A percentile compares a stretch with the other conserved stretches of the same genome.
Conservation (phyloP, 1,140 invertebrate species). For the Rhizoglyphus robini region DNA sequence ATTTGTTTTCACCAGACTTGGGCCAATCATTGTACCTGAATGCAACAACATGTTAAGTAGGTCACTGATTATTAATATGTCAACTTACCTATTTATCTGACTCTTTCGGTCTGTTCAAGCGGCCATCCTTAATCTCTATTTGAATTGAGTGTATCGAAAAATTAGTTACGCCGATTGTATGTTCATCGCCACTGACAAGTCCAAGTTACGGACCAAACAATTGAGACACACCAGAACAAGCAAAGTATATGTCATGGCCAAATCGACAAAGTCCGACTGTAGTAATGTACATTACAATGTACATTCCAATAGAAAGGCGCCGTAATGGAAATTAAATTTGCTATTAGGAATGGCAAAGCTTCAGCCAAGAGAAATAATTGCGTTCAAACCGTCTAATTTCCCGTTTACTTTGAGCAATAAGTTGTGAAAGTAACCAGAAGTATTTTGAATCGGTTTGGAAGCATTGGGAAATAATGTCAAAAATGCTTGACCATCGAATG, state of each 20-base stretch:
- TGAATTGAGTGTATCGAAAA: slow-evolving; percentile 53
- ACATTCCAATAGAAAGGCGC: slow-evolving; percentile 29
- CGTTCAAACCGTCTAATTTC: no score
- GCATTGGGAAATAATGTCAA: no score
- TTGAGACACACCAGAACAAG: slow-evolving; percentile 62
- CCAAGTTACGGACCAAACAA: slow-evolving; percentile 45
- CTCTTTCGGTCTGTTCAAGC: not conserved
- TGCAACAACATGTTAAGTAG: not conserved
- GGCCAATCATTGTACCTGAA: slow-evolving; percentile 43
- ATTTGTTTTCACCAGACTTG: slow-evolving; percentile 50
- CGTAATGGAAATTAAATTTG: slow-evolving; percentile 45
- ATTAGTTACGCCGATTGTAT: slow-evolving; percentile 49
- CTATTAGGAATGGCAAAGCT: no score
- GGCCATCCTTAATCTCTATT: slow-evolving; percentile 42
- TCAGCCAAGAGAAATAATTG: no score
- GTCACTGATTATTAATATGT: not conserved
- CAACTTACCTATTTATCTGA: not conserved
- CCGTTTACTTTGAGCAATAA: no score
- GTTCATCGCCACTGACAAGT: slow-evolving; percentile 49
- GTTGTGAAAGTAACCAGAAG: no score
- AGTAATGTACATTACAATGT: no score
- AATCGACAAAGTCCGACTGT: slow-evolving; percentile 39
- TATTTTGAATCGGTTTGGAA: no score
- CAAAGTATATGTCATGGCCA: slow-evolving; percentile 61
- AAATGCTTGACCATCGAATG: no score